Evolutionary conservation across 2,888 invertebrate genomes (phyloP), one percentile per base, ranked within the genome.

Genomic region (Drosophila differens): DNA sequence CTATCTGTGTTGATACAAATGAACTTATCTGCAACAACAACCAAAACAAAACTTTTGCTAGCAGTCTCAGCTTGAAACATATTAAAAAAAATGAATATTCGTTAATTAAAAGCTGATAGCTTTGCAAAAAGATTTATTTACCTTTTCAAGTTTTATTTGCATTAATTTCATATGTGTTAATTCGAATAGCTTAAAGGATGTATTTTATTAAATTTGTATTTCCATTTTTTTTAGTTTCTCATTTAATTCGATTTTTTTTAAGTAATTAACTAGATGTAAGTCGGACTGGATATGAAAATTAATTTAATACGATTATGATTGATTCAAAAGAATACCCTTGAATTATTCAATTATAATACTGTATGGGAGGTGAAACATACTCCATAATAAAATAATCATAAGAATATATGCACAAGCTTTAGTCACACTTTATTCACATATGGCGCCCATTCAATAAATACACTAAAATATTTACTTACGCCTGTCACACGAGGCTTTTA

Each of bases 21-120:
- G 70, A 79, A 86, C 71, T 85, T 62, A 35, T 51, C 62, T 72
- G 54, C 47, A 62, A 72, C 19, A 64, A 25, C 51, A 69, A 64
- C 57, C 57, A 62, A 37, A 22, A 53, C 16, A 32, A 33, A 67
- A 33, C 47, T 47, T 52, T 32, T 44, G 16, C 25, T 39, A 4
- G 0, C n/a, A 32, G 39, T 37, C 4, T 59, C 10, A 6, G 37
- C 53, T 25, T 35, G 22, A 32, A 35, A 12, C 5, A 9, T 39
- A 9, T 10, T 10, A 14, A 6, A 33, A 47, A 7, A 16, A 9
- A 44, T n/a, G 60, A 60, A 73, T 70, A 30, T 53, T 61, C 44
- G 33, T 73, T 64, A 70, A 55, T 54, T 65, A 59, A 55, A 59
- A 64, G 44, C 28, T 54, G 47, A 44, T 39, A 52, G 41, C 16